Evolutionary conservation across 2,113 vertebrate species (phyloP), one percentile per base, ranked within the genome.

Genomic region (Perognathus longimembris): DNA sequence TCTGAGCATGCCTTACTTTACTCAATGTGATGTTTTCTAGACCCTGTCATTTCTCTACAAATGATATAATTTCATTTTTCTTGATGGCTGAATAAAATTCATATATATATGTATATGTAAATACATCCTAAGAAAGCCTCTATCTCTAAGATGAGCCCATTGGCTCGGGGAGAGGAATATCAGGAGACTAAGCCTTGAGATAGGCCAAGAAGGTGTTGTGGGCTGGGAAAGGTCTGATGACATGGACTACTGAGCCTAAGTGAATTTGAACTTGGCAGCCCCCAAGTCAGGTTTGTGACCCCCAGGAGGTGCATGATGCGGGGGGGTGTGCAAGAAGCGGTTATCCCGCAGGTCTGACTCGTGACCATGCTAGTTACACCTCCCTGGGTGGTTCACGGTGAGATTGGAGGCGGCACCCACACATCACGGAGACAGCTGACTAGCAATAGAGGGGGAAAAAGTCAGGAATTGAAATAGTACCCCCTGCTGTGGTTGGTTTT

Each of bases 241-340:
- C 17, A 11, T 12, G 15, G 17, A 10, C 30, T 26, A 7, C 24
- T 1, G 14, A 79, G 67, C 36, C n/a, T n/a, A 0, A 1, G 6
- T 21, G 83, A 50, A 9, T 4, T 0, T 8, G 74, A 42, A 20
- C 24, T 14, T 6, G 17, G 32, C 26, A 77, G 34, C 24, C 20
- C 24, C 54, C 63, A 42, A 30, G 77, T 57, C 50, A 6, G 0
- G 2, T 14, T 32, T 28, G 30, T 0, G 15, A 75, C 38, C 14
- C 0, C 18, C 3, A 1, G 50, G 10, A 17, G 32, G 2, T 34
- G 45, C 81, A 9, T 5, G 2, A 7, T 2, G 30, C 12, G 78
- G 74, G 66, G 66, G 28, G 38, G 54, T 0, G 0, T 3, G 32
- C 20, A 12, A 0, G 0, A 0, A 8, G 11, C 17, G 0, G 34